Evolutionary conservation across 2,888 invertebrate species (phyloP), one percentile per base, ranked within the genome.

Genomic region (Pinctada fucata): DNA sequence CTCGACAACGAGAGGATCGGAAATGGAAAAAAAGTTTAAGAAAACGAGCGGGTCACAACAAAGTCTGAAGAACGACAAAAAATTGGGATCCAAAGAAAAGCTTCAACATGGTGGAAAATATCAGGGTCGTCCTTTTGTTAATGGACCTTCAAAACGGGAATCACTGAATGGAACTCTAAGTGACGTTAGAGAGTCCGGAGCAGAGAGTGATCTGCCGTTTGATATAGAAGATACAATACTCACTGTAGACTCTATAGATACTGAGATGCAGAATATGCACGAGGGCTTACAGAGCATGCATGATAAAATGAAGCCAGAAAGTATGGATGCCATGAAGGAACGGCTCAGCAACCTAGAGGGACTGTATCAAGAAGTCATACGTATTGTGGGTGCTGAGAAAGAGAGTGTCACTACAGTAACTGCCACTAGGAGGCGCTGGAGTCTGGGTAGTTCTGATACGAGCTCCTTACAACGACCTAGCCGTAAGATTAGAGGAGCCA

Each of bases 161-260:
- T 49, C 58, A 31, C 48, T 31, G n/a, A 49, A 83, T 76, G 83
- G 80, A 74, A 78, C 72, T 74, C 48, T 84, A 49, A 77, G 76
- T 79, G 82, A 85, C 73, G 82, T 88, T 4, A 72, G 83, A 45
- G 89, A 89, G 75, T 84, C 87, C 4, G 88, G 85, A 47, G 83
- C 82, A 73, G 89, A 88, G 68, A 88, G 88, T 79, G 83, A 84
- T 81, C 80, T 88, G 49, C 88, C 89, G 2, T 87, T 88, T 80
- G 90, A 90, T 81, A 86, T 90, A 70, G 89, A 88, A 75, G 87
- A 88, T 81, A 90, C 90, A 6, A 84, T 88, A 76, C 85, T 90
- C 76, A 87, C 87, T 16, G 86, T 90, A 6, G 90, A 89, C 65
- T 87, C 87, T 65, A 82, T 85, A 66, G 87, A 86, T 81, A 83